Percentiles rank a stretch among this genome's conserved stretches.
Evolutionary conservation across 2,888 invertebrate species (phyloP).

Genomic region (Dynastes grantii): DNA sequence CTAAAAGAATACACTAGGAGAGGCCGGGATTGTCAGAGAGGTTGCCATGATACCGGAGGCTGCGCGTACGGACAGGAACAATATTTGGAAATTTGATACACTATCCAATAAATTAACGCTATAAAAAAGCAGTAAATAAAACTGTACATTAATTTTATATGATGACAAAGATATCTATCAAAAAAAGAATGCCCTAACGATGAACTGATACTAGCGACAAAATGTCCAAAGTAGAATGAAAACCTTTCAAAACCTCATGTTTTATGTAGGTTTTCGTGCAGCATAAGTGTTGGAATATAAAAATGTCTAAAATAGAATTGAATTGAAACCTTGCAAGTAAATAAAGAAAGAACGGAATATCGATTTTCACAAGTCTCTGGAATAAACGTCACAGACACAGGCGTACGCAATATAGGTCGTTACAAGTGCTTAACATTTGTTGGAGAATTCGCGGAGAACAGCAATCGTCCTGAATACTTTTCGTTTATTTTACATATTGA

Average conservation of each 20-base stretch:
- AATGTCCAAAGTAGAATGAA: too few relatives aligned
- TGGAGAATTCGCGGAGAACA: conserved; percentile 26
- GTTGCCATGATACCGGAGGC: conserved; percentile 64
- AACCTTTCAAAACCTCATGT: too few relatives aligned
- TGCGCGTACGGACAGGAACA: conserved; percentile 57
- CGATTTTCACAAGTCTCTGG: conserved; percentile 48
- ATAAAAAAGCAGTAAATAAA: neutral
- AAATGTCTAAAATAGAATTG: neutral
- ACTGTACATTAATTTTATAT: neutral
- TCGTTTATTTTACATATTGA: neutral
- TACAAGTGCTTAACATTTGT: conserved; percentile 32
- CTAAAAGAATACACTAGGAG: conserved; percentile 60
- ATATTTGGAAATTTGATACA: conserved; percentile 8
- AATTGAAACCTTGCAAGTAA: conserved; percentile 22
- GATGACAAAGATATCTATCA: neutral
- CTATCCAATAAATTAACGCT: neutral
- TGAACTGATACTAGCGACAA: too few relatives aligned
- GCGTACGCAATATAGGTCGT: conserved; percentile 46
- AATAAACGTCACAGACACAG: conserved; percentile 47
- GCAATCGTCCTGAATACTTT: neutral
- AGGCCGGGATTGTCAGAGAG: conserved; percentile 59
- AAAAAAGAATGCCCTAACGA: neutral
- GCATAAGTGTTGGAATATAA: too few relatives aligned
- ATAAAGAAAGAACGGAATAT: conserved; percentile 49
- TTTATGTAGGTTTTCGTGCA: too few relatives aligned